Conservation (phyloP, 2,113 vertebrate genomes). For the Manacus vitellinus region DNA sequence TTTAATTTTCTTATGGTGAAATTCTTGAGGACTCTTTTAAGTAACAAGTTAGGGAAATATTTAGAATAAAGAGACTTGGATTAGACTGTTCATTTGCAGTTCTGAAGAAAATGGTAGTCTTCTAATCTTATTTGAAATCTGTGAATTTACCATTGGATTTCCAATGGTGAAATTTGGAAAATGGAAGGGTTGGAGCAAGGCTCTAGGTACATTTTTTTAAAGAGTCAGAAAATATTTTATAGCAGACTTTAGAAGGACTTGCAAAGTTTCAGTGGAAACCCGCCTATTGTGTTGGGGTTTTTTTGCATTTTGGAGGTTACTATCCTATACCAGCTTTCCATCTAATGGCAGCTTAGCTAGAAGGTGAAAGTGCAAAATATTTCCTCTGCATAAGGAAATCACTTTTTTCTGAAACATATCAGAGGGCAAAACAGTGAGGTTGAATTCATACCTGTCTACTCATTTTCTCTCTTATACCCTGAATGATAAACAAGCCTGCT, state of each 20-base stretch:
- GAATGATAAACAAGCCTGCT: neutral
- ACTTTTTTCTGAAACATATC: neutral
- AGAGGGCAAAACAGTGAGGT: neutral
- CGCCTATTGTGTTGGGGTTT: rapidly evolving
- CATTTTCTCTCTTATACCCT: neutral
- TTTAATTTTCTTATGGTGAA: neutral
- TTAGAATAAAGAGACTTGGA: neutral
- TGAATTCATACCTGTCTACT: neutral
- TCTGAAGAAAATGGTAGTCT: neutral
- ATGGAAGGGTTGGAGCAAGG: neutral
- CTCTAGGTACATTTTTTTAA: neutral
- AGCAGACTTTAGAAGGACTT: neutral
- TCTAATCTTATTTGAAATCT: neutral
- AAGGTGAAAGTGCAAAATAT: neutral
- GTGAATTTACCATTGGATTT: neutral
- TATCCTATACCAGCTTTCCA: neutral
- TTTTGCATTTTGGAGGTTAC: neutral
- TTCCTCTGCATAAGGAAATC: neutral
- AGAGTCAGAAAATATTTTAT: neutral
- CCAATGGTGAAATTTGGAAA: neutral
- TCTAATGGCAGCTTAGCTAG: neutral
- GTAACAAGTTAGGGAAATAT: neutral
- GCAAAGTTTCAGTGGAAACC: neutral
- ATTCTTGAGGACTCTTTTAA: neutral
- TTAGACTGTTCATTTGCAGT: neutral